Percentiles rank a stretch among this genome's conserved stretches.
Evolutionary conservation across 2,113 vertebrate species (phyloP).

Genomic region (Actinemys pallida): DNA sequence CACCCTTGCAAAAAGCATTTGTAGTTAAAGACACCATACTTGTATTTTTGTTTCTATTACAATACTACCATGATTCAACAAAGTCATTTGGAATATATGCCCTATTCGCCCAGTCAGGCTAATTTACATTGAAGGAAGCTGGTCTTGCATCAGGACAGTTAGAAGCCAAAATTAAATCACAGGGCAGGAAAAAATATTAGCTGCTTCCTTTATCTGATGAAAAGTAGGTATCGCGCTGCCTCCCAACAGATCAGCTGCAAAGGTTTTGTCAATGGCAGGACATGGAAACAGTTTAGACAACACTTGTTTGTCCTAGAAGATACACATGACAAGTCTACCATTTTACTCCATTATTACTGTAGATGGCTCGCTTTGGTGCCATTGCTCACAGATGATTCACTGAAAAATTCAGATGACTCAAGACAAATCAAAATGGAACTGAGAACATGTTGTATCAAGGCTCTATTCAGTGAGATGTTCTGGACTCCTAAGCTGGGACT

Average conservation of each 20-base stretch:
- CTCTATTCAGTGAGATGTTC: not conserved
- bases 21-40: not conserved
- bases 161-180: not conserved
- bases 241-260: fast-evolving
- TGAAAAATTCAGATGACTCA: not conserved
- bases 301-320: not conserved
- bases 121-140: not conserved
- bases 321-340: not conserved
- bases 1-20: not conserved
- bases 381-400: not conserved
- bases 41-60: not conserved
- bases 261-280: not conserved
- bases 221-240: not conserved
- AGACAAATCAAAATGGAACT: not conserved
- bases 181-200: not conserved
- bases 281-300: fast-evolving
- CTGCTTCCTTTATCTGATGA: not conserved
- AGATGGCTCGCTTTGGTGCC: not conserved
- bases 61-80: not conserved
- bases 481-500: not conserved
- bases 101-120: not conserved
- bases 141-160: not conserved
- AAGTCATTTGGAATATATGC: not conserved
- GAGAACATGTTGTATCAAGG: not conserved
- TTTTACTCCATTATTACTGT: not conserved